Evolutionary conservation across 2,888 invertebrate species (phyloP).

Genomic region (Cosmia pyralina): DNA sequence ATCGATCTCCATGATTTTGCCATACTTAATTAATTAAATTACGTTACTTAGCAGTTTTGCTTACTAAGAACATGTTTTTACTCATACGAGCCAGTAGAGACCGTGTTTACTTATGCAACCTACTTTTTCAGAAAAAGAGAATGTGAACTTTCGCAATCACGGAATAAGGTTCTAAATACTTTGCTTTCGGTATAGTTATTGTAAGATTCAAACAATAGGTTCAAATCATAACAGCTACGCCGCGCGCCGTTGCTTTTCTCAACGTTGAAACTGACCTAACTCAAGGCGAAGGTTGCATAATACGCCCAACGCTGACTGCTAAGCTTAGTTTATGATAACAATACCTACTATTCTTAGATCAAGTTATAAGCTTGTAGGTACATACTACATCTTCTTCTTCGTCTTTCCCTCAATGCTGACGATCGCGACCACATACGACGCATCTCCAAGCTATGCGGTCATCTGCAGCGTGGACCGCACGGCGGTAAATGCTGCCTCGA

Average conservation of each 20-base stretch:
- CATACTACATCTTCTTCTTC: no score
- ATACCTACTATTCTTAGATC: not conserved
- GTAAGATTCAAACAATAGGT: conserved; percentile 23
- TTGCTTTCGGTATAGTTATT: conserved; percentile 19
- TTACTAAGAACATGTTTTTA: conserved; percentile 14
- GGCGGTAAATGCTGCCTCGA: no score
- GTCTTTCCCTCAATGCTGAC: no score
- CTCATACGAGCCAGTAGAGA: not conserved
- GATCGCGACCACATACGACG: no score
- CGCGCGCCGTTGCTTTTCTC: conserved; percentile 15
- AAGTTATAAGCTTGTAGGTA: not conserved
- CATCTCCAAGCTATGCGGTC: no score
- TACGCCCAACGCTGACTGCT: not conserved
- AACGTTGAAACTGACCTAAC: conserved; percentile 61
- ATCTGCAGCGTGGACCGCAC: no score
- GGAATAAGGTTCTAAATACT: conserved; percentile 25
- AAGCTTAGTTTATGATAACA: conserved; percentile 6
- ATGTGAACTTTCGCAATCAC: not conserved
- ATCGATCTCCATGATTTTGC: not conserved
- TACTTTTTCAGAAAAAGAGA: not conserved
- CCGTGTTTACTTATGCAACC: conserved; percentile 9
- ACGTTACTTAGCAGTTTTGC: not conserved
- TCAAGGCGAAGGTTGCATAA: conserved; percentile 39
- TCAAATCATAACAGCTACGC: conserved; percentile 27
- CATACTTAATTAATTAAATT: no score